A percentile compares a stretch with the other conserved stretches of the same genome.
Conservation (phyloP, 2,113 vertebrate species). For the Hemichromis elongatus region DNA sequence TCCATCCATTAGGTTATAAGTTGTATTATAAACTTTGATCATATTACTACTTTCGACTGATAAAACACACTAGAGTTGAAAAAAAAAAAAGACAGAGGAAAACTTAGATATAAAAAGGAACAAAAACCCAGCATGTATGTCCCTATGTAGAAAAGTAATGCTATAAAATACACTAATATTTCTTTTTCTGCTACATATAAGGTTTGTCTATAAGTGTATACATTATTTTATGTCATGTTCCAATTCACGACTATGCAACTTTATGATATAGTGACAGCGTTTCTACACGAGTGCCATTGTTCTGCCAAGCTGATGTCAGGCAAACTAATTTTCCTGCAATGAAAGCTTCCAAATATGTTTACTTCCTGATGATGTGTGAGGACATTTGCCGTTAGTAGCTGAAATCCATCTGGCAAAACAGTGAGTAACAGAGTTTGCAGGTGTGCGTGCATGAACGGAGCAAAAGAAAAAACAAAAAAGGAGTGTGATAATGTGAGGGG, state of each 20-base stretch:
- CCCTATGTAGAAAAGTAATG: neutral
- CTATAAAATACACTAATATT: neutral
- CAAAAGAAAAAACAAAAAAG: neutral
- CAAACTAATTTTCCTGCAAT: neutral
- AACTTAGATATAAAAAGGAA: neutral
- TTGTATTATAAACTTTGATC: neutral
- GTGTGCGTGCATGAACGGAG: neutral
- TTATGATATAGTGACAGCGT: neutral
- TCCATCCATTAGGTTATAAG: neutral
- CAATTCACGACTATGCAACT: neutral
- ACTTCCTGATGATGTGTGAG: neutral
- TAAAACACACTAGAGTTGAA: neutral
- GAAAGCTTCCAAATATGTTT: neutral
- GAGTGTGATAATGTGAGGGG: neutral
- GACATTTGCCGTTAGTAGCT: neutral
- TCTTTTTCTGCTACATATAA: neutral
- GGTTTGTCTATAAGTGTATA: neutral
- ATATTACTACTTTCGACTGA: neutral
- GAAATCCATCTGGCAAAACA: neutral
- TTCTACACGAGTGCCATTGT: neutral
- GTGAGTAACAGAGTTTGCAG: neutral
- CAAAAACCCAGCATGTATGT: neutral
- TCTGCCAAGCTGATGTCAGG: neutral
- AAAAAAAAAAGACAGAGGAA: neutral
- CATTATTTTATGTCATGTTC: neutral